Evolutionary conservation across 2,888 invertebrate genomes (phyloP), one percentile per base, ranked within the genome.

Genomic region (Zygaena filipendulae): DNA sequence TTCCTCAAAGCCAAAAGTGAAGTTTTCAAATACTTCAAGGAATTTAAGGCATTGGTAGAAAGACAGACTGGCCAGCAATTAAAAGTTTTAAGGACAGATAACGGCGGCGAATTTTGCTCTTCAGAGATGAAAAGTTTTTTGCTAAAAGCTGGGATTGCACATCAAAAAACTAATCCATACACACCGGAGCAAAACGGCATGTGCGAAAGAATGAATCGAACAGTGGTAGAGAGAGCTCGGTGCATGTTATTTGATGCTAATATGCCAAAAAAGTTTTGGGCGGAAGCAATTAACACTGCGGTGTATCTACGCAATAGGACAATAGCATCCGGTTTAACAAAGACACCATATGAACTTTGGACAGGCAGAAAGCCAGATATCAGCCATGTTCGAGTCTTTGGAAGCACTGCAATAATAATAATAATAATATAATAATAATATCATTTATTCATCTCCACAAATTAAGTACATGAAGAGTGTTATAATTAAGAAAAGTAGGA

Each of bases 121-220:
- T 25, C 20, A 19, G 26, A 39, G 7, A 23, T 40, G 6, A 11
- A 27, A 7, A 10, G 25, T 21, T 32, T 11, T 22, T 30, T 32
- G 16, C 20, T 27, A 18, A 13, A 28, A 20, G 5, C 6, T 27
- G 58, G 50, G 3, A 59, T 58, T n/a, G 11, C 45, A 0, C 49
- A 53, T 29, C 49, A 56, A 24, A 43, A 21, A 24, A 45, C 53
- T 10, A 45, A 39, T 16, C 31, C 44, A 3, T 47, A 48, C 22
- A 47, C 47, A 4, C 50, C 53, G 7, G 36, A 55, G 29, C 55
- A 53, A 33, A 57, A 56, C 38, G 49, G 50, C 4, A 22, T 43
- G 3, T 11, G 27, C 21, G 38, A 38, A 25, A 19, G 40, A 5
- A 7, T 25, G 5, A 40, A 40, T 21, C 18, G 35, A 13, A 36